A percentile compares a stretch with the other conserved stretches of the same genome.
phyloP scores from a whole-genome alignment of 2,113 vertebrate species.

The Ptychochromis oligacanthus region DNA sequence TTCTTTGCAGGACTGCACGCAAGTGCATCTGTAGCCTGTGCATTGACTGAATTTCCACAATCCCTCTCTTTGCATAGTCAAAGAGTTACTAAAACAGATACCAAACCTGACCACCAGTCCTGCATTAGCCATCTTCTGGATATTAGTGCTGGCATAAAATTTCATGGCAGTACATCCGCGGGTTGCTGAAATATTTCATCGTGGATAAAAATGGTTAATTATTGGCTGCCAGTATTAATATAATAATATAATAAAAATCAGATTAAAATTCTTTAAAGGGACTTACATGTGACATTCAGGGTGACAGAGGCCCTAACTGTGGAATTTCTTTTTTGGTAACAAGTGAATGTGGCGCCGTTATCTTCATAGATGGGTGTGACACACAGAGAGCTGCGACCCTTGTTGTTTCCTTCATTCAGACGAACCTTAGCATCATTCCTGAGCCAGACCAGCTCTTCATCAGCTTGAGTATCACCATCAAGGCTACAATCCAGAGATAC shows the following conservation, averaged over 20 bases:
- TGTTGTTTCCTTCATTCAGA: conserved; percentile 66
- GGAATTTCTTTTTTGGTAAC: conserved; percentile 57
- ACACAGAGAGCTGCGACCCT: conserved; percentile 69
- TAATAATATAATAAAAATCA: not conserved
- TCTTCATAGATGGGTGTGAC: conserved; percentile 70
- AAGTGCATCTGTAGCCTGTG: no score
- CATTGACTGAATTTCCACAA: no score
- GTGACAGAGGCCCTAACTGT: conserved; percentile 62
- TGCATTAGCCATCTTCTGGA: no score
- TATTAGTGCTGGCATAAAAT: no score
- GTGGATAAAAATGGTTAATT: not conserved
- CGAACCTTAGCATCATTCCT: conserved; percentile 63
- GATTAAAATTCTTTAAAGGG: not conserved
- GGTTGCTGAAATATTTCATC: no score
- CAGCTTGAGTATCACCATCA: not conserved
- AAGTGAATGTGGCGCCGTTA: conserved; percentile 73
- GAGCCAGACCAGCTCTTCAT: conserved; percentile 75
- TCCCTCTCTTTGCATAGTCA: no score
- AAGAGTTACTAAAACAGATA: no score
- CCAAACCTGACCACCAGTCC: no score
- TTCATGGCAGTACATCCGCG: no score
- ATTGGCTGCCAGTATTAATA: not conserved
- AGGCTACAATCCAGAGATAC: conserved; percentile 72
- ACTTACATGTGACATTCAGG: conserved; percentile 80
- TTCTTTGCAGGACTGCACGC: no score